A percentile compares a stretch with the other conserved stretches of the same genome.
phyloP scores from a whole-genome alignment of 2,113 vertebrate species.

The Triplophysa siluroides region DNA sequence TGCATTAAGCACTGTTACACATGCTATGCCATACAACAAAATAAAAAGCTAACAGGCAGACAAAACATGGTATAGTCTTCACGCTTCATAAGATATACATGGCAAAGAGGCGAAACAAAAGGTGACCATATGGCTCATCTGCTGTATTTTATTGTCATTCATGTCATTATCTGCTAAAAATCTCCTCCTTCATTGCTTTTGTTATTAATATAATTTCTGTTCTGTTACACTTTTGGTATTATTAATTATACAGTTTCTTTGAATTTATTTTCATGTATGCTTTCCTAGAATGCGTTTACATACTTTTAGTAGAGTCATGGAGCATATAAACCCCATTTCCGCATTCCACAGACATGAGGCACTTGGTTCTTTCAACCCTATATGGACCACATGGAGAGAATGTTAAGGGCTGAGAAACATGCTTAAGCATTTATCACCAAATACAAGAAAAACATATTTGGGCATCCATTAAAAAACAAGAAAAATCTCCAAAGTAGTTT shows the following conservation, averaged over 20 bases:
- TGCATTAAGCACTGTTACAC: neutral
- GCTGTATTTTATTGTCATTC: too few species aligned
- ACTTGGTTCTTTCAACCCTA: conserved; percentile 1
- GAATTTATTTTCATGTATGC: too few species aligned
- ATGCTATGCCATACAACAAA: neutral
- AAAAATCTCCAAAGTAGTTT: conserved; percentile 13
- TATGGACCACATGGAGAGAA: conserved; percentile 1
- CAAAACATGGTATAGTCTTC: neutral
- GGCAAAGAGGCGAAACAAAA: too few species aligned
- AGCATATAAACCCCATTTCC: conserved; percentile 5
- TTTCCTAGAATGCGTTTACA: neutral
- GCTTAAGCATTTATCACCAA: conserved; percentile 10
- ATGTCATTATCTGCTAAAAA: too few species aligned
- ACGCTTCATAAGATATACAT: neutral
- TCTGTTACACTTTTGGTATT: too few species aligned
- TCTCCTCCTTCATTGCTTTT: too few species aligned
- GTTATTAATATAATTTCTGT: too few species aligned
- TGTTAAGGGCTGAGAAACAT: neutral
- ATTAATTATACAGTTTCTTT: too few species aligned
- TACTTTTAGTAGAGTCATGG: neutral
- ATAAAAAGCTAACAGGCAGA: too few species aligned
- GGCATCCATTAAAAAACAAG: neutral
- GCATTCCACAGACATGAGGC: conserved; percentile 36
- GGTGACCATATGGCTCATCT: too few species aligned
- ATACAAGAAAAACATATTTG: neutral